A percentile compares a stretch with the other conserved stretches of the same genome.
Evolutionary conservation across 1,140 invertebrate species (phyloP).

Genomic region (Penaeus japonicus): DNA sequence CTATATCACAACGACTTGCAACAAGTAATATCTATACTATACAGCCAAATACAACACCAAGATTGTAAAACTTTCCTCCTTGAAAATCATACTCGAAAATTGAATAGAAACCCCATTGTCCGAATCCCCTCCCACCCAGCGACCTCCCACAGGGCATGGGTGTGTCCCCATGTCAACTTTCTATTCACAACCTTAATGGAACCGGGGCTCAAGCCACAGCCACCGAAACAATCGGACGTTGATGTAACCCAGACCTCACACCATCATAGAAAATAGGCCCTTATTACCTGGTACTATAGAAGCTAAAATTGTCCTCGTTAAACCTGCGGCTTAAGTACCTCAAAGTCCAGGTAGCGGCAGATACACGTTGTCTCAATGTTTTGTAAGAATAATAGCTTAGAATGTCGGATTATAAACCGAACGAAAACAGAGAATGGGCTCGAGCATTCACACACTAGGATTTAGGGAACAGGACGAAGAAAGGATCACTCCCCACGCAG

Average conservation of each 20-base stretch:
- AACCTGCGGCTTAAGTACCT: not conserved
- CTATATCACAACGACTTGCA: too few relatives aligned
- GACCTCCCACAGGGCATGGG: constrained; percentile 46
- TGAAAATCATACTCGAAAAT: constrained; percentile 52
- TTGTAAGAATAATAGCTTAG: constrained; percentile 55
- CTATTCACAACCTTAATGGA: constrained; percentile 57
- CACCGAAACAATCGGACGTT: constrained; percentile 31
- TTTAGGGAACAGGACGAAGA: constrained; percentile 14
- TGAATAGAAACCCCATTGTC: constrained; percentile 54
- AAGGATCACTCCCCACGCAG: constrained; percentile 33
- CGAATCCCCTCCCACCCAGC: constrained; percentile 38
- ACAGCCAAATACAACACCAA: constrained; percentile 34
- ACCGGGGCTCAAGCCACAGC: constrained; percentile 52
- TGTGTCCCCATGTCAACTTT: constrained; percentile 57
- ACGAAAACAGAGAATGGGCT: constrained; percentile 42
- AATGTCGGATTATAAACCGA: constrained; percentile 51
- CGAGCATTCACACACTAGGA: constrained; percentile 32
- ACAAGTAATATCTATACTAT: not conserved
- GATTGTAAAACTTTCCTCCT: constrained; percentile 14
- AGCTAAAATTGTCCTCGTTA: not conserved
- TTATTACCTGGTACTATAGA: not conserved
- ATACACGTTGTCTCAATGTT: constrained; percentile 55
- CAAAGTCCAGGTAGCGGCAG: constrained; percentile 22
- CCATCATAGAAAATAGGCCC: not conserved
- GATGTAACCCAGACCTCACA: constrained; percentile 13